Base-by-base conservation (phyloP, 2,888 invertebrate genomes). In the Drosophila heteroneura region DNA sequence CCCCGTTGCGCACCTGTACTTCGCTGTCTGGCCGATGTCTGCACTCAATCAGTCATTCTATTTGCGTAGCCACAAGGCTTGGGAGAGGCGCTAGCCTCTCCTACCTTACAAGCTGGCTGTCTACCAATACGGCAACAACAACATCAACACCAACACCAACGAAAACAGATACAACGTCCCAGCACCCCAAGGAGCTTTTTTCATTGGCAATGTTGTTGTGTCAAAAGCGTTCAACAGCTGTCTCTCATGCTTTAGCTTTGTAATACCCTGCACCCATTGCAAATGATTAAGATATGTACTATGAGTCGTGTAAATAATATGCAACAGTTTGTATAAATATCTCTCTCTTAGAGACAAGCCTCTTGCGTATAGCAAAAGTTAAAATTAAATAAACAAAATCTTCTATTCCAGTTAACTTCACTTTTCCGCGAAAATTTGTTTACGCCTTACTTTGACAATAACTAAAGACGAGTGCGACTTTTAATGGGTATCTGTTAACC, bases 211-310 rank as follows among this genome's bases (percentile, higher is more conserved):
- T 77, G 69, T 72, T 74, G 60, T 60, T 68, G 76, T 74, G 60
- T 74, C 80, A 68, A 85, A 82, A 85, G 80, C 86, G 80, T 85
- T 88, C 83, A 90, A 90, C 85, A 86, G 85, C 85, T 86, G 90
- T 77, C 67, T 70, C 68, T 66, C 61, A 65, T 88, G 76, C 53
- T 53, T 52, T 44, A 59, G 74, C 74, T 87, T 79, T 82, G 39
- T 26, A 44, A 16, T 16, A 47, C 47, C 47, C 47, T 47, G 16
- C 22, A 16, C 9, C 5, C 47, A 26, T 22, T 9, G 16, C 16
- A 16, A 47, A 16, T 26, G 16, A 22, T 47, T 47, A 26, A 47
- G 16, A 47, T 16, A 22, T 22, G 16, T 47, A 16, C 16, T 7
- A 16, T 26, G 9, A 16, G 9, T 22, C 14, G 22, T 26, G 1